Evolutionary conservation across 2,113 vertebrate genomes (phyloP), one percentile per base, ranked within the genome.

Genomic region (Bubo scandiacus): DNA sequence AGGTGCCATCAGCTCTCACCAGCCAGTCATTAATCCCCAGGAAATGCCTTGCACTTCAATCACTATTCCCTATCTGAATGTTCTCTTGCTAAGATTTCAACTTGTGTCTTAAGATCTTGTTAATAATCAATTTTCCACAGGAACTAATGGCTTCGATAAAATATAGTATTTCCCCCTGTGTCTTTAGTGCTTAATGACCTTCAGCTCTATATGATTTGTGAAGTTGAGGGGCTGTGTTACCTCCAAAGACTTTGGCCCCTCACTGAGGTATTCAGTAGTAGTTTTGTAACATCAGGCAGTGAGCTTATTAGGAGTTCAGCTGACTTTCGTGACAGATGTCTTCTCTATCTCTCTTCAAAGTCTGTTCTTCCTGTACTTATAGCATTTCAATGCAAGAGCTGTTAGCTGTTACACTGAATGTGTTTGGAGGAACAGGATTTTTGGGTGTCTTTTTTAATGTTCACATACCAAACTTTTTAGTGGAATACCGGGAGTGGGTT

Each of bases 21-120:
- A 97, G 95, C 83, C 79, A 94, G 92, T 94, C 90, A 82, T 77
- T 97, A 97, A 96, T 96, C 78, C 83, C 43, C 95, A 91, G 95
- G 97, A 96, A 98, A 90, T 97, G 74, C 89, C 88, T 96, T 90
- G 58, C 11, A 0, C 92, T 87, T 90, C 94, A 82, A 6, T 96
- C 74, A 86, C 88, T 84, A 15, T 82, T 94, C 61, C 87, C 90
- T 92, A 94, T 96, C 81, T 90, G 68, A 63, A 92, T 85, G 49
- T 93, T 92, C 61, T 70, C 72, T 86, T 88, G 17, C 57, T 95
- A 81, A 72, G n/a, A 43, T 94, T 96, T 93, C 90, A 92, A 4
- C 51, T 43, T 43, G 17, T 66, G 21, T 34, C 74, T 94, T 91
- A 45, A 74, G 29, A 67, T 73, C 67, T 72, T 88, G 49, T 63